These are phyloP conservation scores for Ditula angustiorana DNA, from an alignment of 2,888 invertebrate genomes.

Conservation along the genomic window DNA sequence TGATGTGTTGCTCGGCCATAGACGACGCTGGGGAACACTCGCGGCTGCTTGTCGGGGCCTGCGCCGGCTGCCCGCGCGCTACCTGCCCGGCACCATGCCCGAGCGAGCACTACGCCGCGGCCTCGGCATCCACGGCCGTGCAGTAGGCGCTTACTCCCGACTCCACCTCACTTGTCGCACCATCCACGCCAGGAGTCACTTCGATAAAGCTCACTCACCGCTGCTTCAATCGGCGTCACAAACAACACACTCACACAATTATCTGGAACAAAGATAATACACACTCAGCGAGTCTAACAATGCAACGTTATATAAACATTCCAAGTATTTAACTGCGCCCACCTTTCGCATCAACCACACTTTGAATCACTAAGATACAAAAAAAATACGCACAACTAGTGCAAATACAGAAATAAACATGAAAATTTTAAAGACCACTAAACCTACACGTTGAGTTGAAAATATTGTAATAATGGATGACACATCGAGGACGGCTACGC, in stretches of 20 bases:
- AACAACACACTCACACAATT: constrained; percentile 63
- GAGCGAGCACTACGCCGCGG: constrained; percentile 75
- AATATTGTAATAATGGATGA: constrained; percentile 75
- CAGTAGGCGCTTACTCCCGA: constrained; percentile 56
- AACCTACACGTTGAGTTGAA: constrained; percentile 68
- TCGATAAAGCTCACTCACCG: background rate
- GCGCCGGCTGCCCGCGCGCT: constrained; percentile 85
- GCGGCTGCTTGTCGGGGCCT: constrained; percentile 84
- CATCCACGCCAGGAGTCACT: constrained; percentile 44
- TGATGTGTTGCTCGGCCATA: constrained; percentile 96
- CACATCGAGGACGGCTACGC: constrained; percentile 79
- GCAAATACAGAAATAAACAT: constrained; percentile 43
- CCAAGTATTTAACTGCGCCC: constrained; percentile 65
- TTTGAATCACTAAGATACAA: constrained; percentile 13
- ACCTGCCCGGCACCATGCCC: constrained; percentile 85
- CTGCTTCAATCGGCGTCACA: constrained; percentile 47
- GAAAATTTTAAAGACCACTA: constrained; percentile 48
- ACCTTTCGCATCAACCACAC: constrained; percentile 58
- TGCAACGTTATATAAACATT: constrained; percentile 83
- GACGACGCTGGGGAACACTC: constrained; percentile 92
- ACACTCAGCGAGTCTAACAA: constrained; percentile 72
- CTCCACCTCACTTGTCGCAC: constrained; percentile 55
- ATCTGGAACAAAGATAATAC: constrained; percentile 81
- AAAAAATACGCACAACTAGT: background rate
- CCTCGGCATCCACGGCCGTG: constrained; percentile 72